Evolutionary conservation across 2,113 vertebrate genomes (phyloP).

Genomic region (Corythaeola cristata): DNA sequence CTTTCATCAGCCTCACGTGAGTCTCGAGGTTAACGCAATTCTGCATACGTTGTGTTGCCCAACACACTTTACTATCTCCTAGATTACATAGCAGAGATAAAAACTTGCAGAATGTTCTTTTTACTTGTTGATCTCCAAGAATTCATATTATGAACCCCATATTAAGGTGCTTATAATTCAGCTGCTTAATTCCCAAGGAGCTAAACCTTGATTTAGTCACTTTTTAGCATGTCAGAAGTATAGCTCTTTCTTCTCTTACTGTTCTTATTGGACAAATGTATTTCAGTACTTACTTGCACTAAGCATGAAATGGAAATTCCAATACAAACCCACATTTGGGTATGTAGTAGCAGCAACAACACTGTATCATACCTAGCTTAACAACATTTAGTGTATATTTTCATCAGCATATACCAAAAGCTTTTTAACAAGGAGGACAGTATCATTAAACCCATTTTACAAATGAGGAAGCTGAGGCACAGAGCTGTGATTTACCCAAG

Average conservation of each 20-base stretch:
- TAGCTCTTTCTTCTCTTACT: not conserved
- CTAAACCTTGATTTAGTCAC: not conserved
- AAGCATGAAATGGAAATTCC: not conserved
- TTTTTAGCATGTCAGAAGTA: not conserved
- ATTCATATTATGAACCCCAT: not conserved
- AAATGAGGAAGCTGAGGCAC: slow-evolving; percentile 32
- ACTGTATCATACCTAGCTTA: not conserved
- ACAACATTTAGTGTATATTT: not conserved
- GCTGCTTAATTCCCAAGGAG: not conserved
- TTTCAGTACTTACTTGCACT: not conserved
- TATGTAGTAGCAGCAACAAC: not conserved
- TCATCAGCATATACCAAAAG: not conserved
- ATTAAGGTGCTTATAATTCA: slow-evolving; percentile 11
- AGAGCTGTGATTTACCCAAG: slow-evolving; percentile 44
- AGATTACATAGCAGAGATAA: not conserved
- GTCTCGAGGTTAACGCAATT: not conserved
- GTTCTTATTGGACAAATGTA: not conserved
- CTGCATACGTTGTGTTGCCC: not conserved
- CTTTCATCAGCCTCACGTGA: not conserved
- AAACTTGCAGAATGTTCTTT: slow-evolving; percentile 4
- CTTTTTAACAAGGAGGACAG: slow-evolving; percentile 38
- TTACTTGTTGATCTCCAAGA: not conserved
- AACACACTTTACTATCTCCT: not conserved
- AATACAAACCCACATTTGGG: not conserved
- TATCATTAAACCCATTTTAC: slow-evolving; percentile 45